Evolutionary conservation across 1,140 invertebrate genomes (phyloP), one percentile per base, ranked within the genome.

Genomic region (Caenorhabditis inopinata): DNA sequence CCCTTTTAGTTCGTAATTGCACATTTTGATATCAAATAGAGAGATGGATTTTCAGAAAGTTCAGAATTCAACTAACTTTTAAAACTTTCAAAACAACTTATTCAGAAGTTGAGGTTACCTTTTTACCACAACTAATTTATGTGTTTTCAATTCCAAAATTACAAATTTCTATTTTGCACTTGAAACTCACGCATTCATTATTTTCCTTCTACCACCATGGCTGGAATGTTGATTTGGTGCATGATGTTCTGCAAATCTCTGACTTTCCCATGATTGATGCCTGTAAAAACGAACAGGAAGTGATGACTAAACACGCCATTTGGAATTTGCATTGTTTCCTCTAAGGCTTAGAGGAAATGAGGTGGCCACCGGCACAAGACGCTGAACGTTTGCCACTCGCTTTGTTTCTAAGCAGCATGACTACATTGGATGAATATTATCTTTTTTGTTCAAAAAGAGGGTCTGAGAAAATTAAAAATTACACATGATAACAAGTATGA

Each of bases 231-330:
- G 32, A 51, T 51, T 21, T 42, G 38, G 6, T 42, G 14, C 38
- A 14, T 42, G 38, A 42, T 18, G 58, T 0, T 18, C 58, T 2
- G 25, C 58, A 42, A 38, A 32, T 21, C n/a, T 7, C 5, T 25
- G 51, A 32, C 32, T 9, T 68, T 68, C 58, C 58, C 32, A 42
- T 18, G 58, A 68, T 9, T 68, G 58, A 21, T 68, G 58, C 12
- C 58, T 68, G 25, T 9, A 58, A 58, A 29, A 58, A 32, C 38
- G 38, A 68, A 68, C 58, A 68, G 58, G 32, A 68, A 38, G 58
- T 68, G 21, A 6, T 25, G n/a, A 38, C n/a, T n/a, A n/a, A n/a
- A n/a, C 51, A 58, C 2, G n/a, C 51, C 29, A n/a, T 9, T 32
- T 5, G 48, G 21, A 58, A 38, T 42, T 42, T 38, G 58, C 58